A percentile compares a stretch with the other conserved stretches of the same genome.
phyloP scores from a whole-genome alignment of 2,888 invertebrate genomes.

The Augochlorella aurata region DNA sequence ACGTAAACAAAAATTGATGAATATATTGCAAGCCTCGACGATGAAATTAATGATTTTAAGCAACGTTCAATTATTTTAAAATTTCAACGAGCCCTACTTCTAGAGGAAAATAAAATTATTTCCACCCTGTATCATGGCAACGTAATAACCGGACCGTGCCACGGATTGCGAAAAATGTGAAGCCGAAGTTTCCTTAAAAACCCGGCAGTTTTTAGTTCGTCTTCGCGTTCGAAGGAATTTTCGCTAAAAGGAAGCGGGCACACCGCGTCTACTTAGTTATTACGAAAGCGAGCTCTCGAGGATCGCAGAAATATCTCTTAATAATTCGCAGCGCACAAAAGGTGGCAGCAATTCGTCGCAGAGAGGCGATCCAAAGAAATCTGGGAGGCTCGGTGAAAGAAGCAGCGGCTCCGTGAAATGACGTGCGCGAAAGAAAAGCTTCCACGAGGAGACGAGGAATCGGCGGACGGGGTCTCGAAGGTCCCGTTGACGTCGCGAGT shows the following conservation, averaged over 20 bases:
- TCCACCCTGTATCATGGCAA: too few relatives aligned
- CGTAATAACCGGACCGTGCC: background rate
- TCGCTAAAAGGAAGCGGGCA: background rate
- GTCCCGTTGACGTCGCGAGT: slow-evolving; percentile 71
- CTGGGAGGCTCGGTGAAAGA: background rate
- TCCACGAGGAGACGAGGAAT: slow-evolving; percentile 25
- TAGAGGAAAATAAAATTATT: too few relatives aligned
- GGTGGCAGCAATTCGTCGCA: background rate
- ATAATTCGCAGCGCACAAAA: background rate
- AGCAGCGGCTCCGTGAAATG: background rate
- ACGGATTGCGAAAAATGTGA: background rate
- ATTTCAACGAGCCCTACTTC: too few relatives aligned
- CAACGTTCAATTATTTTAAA: too few relatives aligned
- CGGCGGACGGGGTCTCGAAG: slow-evolving; percentile 55
- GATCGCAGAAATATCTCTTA: background rate
- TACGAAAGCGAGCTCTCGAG: background rate
- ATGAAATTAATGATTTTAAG: too few relatives aligned
- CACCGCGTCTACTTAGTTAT: background rate
- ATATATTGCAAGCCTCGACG: too few relatives aligned
- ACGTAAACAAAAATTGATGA: too few relatives aligned
- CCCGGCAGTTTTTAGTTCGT: background rate
- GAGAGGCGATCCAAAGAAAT: background rate
- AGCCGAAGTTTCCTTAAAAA: background rate
- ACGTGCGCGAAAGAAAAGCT: background rate
- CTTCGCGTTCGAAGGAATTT: background rate